Conservation (phyloP, 1,140 invertebrate genomes). For the Anthonomus grandis region DNA sequence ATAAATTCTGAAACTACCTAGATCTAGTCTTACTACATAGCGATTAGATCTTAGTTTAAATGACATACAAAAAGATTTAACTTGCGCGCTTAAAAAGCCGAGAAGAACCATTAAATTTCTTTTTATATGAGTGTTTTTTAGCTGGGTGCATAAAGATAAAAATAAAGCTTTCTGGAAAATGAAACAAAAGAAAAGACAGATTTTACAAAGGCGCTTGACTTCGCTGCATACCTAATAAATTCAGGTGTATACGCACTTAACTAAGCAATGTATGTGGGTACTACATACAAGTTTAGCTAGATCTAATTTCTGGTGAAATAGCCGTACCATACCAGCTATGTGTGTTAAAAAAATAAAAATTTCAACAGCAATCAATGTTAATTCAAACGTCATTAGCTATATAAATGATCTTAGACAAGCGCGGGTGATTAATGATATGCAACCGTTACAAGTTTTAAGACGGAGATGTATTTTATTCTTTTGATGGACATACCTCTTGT, state of each 20-base stretch:
- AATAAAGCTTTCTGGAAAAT: too few relatives aligned
- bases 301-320: constrained; percentile 21
- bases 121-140: too few relatives aligned
- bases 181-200: too few relatives aligned
- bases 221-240: constrained; percentile 23
- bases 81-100: too few relatives aligned
- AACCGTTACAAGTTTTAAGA: constrained; percentile 34
- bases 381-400: constrained; percentile 47
- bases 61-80: too few relatives aligned
- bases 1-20: too few relatives aligned
- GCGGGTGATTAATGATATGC: constrained; percentile 44
- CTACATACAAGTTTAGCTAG: constrained; percentile 29
- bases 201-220: too few relatives aligned
- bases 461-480: constrained; percentile 33
- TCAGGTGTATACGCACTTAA: constrained; percentile 9
- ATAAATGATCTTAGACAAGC: constrained; percentile 47
- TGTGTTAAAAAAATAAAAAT: constrained; percentile 31
- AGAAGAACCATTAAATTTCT: too few relatives aligned
- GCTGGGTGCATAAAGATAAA: too few relatives aligned
- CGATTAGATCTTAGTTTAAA: too few relatives aligned
- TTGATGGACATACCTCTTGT: constrained; percentile 7
- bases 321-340: constrained; percentile 36
- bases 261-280: constrained; percentile 26
- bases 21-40: too few relatives aligned
- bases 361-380: constrained; percentile 45